These are phyloP conservation scores for Ianthella basta DNA, from an alignment of 37 sponge, comb jelly and placozoan species.

Conservation along the genomic window DNA sequence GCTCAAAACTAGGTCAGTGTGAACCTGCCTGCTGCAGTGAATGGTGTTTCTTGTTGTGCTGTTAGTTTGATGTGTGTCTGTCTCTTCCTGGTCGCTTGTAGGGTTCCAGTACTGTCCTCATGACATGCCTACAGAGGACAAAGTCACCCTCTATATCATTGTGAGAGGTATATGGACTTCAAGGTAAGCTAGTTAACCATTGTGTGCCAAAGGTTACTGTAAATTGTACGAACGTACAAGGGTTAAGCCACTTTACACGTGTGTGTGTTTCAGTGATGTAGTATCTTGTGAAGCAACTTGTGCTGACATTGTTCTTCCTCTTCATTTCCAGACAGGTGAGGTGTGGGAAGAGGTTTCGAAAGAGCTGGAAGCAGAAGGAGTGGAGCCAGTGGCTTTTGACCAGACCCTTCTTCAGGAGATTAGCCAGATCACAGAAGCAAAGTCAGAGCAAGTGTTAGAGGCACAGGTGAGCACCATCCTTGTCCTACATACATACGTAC, in stretches of 20 bases:
- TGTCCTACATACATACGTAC: too few relatives aligned
- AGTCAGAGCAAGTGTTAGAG: slow-evolving; percentile 80
- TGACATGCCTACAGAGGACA: slow-evolving; percentile 78
- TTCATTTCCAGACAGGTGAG: slow-evolving; percentile 82
- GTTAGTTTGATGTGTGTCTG: neutral
- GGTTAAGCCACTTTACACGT: neutral
- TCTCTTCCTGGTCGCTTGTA: neutral
- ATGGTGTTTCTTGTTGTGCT: too few relatives aligned
- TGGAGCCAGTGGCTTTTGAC: slow-evolving; percentile 89
- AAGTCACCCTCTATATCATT: slow-evolving; percentile 83
- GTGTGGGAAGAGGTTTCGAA: slow-evolving; percentile 91
- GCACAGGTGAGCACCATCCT: slow-evolving; percentile 77
- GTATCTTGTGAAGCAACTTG: neutral
- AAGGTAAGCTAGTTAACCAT: slow-evolving; percentile 55
- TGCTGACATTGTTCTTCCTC: neutral
- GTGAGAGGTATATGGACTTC: slow-evolving; percentile 91
- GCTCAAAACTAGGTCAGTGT: slow-evolving; percentile 75
- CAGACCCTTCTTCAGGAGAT: slow-evolving; percentile 90
- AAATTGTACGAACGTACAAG: neutral
- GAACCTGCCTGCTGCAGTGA: neutral
- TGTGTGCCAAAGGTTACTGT: neutral
- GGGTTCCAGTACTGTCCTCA: slow-evolving; percentile 72
- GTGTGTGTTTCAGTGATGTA: neutral
- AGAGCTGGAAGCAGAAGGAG: slow-evolving; percentile 87
- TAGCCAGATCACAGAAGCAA: slow-evolving; percentile 73